Evolutionary conservation across 2,888 invertebrate genomes (phyloP), one percentile per base, ranked within the genome.

Genomic region (Drosophila fulvimacula): DNA sequence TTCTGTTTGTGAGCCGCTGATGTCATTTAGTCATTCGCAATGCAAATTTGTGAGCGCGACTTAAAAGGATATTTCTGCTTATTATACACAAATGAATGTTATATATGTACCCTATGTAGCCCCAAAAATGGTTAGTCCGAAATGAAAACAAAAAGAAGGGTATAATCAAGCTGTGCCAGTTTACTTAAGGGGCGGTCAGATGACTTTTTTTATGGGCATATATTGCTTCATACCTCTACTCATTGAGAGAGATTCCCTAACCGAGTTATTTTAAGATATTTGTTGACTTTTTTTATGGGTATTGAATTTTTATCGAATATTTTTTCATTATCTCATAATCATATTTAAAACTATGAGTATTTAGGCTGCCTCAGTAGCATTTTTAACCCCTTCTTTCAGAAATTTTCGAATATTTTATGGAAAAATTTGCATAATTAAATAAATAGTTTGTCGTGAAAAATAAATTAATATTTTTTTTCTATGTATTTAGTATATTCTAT

Each of bases 31-130:
- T 51, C 62, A 39, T 64, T 69, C 52, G 27, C 63, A 84, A 85
- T 89, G 85, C 88, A 87, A 85, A 85, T 89, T 65, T 52, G 58
- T 24, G 48, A 41, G 34, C 51, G 71, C 61, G 83, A 88, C 88
- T 75, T 88, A 88, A 88, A 83, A 83, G 83, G 83, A 83, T 64
- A 80, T 88, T 71, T 63, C 58, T 66, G 64, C 70, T 73, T 59
- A 75, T 79, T 62, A 62, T 62, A 32, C 42, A 61, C 19, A 64
- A 41, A 61, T 30, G 49, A 49, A 38, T 46, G 21, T 34, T 34
- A 21, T 51, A 34, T 38, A 21, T 59, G 66, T 72, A 64, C 66
- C 60, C 57, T 61, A 76, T 27, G 52, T 15, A 52, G 24, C 34
- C 30, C 56, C 61, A 51, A 63, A 61, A 74, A 62, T 60, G 73